Percentiles rank a stretch among this genome's conserved stretches.
Evolutionary conservation across 2,797 vertebrate genomes (phyloP).

Genomic region (Sebastes kiyomatsui): DNA sequence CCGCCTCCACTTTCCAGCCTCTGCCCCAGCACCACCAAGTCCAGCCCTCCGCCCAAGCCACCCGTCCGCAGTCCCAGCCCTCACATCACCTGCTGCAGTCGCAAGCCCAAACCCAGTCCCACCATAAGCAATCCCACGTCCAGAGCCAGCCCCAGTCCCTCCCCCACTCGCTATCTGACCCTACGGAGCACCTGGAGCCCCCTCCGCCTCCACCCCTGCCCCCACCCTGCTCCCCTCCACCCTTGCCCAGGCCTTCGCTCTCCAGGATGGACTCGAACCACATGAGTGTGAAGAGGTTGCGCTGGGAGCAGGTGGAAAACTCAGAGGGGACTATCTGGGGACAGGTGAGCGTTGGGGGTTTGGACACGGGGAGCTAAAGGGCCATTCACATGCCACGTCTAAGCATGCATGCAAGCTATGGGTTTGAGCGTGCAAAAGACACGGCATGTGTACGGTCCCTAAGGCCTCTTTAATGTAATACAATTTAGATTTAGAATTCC

Average conservation of each 20-base stretch:
- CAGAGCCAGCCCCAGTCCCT: slow-evolving; percentile 74
- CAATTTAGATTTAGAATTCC: neutral
- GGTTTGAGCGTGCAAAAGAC: no score
- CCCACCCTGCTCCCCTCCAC: slow-evolving; percentile 82
- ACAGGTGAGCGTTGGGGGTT: slow-evolving; percentile 81
- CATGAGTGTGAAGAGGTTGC: slow-evolving; percentile 97
- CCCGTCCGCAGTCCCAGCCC: slow-evolving; percentile 80
- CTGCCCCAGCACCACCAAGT: slow-evolving; percentile 61
- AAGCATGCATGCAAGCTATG: no score
- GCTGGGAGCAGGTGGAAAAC: slow-evolving; percentile 99
- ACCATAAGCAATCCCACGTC: slow-evolving; percentile 64
- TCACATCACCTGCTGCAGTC: slow-evolving; percentile 75
- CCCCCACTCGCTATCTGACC: slow-evolving; percentile 75
- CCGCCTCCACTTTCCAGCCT: slow-evolving; percentile 78
- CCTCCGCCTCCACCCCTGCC: slow-evolving; percentile 80
- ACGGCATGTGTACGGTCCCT: no score
- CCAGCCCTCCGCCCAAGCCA: slow-evolving; percentile 69
- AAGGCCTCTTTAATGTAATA: neutral
- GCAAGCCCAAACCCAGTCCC: slow-evolving; percentile 57
- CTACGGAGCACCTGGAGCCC: slow-evolving; percentile 72
- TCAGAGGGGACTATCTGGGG: slow-evolving; percentile 99
- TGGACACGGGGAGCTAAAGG: neutral
- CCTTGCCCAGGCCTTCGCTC: slow-evolving; percentile 82
- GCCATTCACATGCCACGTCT: no score
- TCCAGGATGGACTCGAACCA: slow-evolving; percentile 91